Evolutionary conservation across 2,797 vertebrate species (phyloP).

Genomic region (Myripristis murdjan): DNA sequence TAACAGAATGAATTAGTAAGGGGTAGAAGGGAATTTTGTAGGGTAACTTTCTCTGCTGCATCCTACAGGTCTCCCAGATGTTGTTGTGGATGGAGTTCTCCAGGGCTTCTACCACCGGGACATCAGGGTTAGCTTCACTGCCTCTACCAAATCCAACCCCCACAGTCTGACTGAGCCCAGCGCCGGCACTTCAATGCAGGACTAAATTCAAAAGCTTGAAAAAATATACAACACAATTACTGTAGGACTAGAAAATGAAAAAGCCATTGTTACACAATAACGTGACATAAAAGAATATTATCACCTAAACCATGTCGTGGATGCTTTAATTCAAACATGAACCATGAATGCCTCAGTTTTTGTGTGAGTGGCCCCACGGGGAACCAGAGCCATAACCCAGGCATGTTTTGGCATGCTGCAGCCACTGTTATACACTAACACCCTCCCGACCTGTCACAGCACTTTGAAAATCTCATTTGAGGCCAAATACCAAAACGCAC

Average conservation of each 20-base stretch:
- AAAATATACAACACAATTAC: too few species aligned
- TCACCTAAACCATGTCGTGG: not conserved
- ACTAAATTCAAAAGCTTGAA: slow-evolving; percentile 19
- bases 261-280: not conserved
- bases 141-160: slow-evolving; percentile 41
- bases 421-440: not conserved
- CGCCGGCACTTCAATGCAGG: slow-evolving; percentile 13
- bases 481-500: not conserved
- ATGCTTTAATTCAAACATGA: not conserved
- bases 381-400: slow-evolving; percentile 13
- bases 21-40: not conserved
- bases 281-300: not conserved
- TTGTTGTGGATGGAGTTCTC: slow-evolving; percentile 84
- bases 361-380: not conserved
- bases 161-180: slow-evolving; percentile 25
- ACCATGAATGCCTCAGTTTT: not conserved
- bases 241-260: too few species aligned
- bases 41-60: slow-evolving; percentile 15
- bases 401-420: not conserved
- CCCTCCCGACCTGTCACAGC: not conserved
- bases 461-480: not conserved
- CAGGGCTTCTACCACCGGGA: slow-evolving; percentile 85
- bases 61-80: slow-evolving; percentile 81
- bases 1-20: not conserved
- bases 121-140: slow-evolving; percentile 78